phyloP scores from a whole-genome alignment of 2,797 vertebrate genomes.

The Enteromius treurensis region DNA sequence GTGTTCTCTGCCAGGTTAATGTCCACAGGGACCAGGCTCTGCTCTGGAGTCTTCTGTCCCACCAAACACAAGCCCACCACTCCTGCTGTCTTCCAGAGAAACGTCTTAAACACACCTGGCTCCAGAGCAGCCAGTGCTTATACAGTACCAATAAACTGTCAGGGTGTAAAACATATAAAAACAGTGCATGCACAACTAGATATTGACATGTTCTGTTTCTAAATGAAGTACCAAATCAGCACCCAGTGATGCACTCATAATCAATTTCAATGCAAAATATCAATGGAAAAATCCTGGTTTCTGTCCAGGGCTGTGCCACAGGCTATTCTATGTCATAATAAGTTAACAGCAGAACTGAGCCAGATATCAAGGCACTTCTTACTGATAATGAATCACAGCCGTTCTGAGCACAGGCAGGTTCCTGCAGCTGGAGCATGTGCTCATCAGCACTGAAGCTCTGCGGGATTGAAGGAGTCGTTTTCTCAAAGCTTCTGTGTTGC shows the following conservation, averaged over 20 bases:
- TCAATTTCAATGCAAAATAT: background rate
- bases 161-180: constrained; percentile 13
- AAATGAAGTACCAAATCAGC: background rate
- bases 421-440: constrained; percentile 31
- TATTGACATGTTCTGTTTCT: background rate
- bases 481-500: constrained; percentile 37
- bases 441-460: constrained; percentile 11
- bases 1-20: constrained; percentile 8
- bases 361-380: constrained; percentile 4
- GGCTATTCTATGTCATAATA: constrained; percentile 3
- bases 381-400: constrained; percentile 45
- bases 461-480: constrained; percentile 51
- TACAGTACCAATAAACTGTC: constrained; percentile 48
- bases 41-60: background rate
- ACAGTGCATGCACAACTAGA: constrained; percentile 7
- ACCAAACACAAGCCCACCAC: constrained; percentile 17
- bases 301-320: background rate
- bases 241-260: background rate
- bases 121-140: constrained; percentile 56
- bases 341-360: constrained; percentile 8
- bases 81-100: constrained; percentile 6
- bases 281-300: background rate
- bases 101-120: background rate
- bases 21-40: constrained; percentile 47
- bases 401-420: constrained; percentile 39